Base-by-base conservation (phyloP, 2,797 vertebrate genomes). In the Ambastaia sidthimunki region DNA sequence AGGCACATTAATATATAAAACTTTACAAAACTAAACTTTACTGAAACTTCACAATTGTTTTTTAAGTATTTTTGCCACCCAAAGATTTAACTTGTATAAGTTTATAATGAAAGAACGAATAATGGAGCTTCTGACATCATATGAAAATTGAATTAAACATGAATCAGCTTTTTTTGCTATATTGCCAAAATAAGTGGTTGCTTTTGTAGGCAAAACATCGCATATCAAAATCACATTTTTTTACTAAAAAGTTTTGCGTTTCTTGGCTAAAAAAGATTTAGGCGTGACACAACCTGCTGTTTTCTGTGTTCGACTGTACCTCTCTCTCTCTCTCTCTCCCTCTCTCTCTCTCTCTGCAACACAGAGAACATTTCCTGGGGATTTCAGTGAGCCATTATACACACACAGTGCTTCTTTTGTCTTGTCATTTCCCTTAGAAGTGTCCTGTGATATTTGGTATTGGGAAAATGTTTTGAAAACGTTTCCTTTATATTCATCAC, bases 381-480 rank as follows among this genome's bases (percentile, higher is more conserved):
- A 82, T 79, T 76, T 79, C 76, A 76, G 63, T 59, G 62, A 85
- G 72, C 37, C 62, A 55, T 59, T 66, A 37, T 37, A 65, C 34
- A 80, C 82, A 31, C 76, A 83, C 18, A 80, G 68, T 66, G 50
- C 66, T 70, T n/a, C 82, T 76, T 65, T 74, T 76, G 84, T 85
- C 72, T 74, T 73, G 72, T 62, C 82, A 59, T 80, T 83, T 85
- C 79, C 72, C 63, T 62, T 72, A 79, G 81, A 81, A 76, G 54
- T 59, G 82, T 68, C 71, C 63, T 76, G 52, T 57, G 68, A 76
- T 73, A 73, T 78, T 69, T 57, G 68, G 73, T 73, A 73, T 78
- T 69, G 48, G 13, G 12, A 23, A 79, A 71, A 75, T 41, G 9
- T 37, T 65, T 66, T 67, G 7, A 28, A 69, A 63, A 76, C 76